Percentiles rank a stretch among this genome's conserved stretches.
Evolutionary conservation across 2,888 invertebrate species (phyloP).

Genomic region (Ectemnius lituratus): DNA sequence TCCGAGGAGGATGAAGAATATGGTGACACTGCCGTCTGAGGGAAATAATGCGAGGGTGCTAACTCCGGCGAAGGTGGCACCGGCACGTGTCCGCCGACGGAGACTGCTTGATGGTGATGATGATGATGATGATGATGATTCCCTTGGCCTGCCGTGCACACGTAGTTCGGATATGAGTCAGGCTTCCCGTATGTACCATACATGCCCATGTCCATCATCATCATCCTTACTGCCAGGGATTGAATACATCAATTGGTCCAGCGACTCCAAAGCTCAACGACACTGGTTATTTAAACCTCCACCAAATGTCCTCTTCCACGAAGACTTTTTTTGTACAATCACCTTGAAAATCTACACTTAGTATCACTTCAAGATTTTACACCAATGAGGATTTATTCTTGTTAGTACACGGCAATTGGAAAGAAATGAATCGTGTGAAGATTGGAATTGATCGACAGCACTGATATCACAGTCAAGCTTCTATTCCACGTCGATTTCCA

Average conservation of each 20-base stretch:
- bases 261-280: conserved; percentile 31
- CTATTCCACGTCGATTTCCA: no score
- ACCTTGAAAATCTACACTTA: no score
- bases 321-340: neutral
- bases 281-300: conserved; percentile 9
- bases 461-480: no score
- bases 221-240: conserved; percentile 79
- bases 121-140: conserved; percentile 59
- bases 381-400: no score
- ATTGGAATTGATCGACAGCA: no score
- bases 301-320: conserved; percentile 3
- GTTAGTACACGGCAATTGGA: no score
- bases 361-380: no score
- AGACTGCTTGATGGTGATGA: conserved; percentile 54
- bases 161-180: conserved; percentile 75
- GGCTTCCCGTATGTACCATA: conserved; percentile 81
- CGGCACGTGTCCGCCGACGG: conserved; percentile 79
- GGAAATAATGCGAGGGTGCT: conserved; percentile 72
- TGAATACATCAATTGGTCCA: conserved; percentile 66
- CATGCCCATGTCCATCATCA: conserved; percentile 91
- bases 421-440: no score
- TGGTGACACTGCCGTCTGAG: conserved; percentile 71
- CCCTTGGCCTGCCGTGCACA: conserved; percentile 64
- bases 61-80: conserved; percentile 76
- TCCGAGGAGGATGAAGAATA: conserved; percentile 75